Conservation (phyloP, 2,888 invertebrate genomes). For the Tricholauxania praeusta region DNA sequence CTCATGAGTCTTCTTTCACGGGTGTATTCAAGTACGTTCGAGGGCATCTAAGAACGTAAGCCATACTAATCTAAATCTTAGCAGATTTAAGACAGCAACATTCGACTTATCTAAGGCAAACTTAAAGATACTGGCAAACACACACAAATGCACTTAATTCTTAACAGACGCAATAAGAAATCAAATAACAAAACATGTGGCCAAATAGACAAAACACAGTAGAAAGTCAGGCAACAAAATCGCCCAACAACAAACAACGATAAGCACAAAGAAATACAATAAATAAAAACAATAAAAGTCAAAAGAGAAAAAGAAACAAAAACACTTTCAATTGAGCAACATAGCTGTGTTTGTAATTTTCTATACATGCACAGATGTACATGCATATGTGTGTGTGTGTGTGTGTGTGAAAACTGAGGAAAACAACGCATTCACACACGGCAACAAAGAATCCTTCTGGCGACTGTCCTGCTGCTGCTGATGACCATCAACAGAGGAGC, state of each 20-base stretch:
- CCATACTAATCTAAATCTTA: conserved; percentile 29
- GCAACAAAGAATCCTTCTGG: too few species aligned
- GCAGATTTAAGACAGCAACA: conserved; percentile 32
- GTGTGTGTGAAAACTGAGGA: too few species aligned
- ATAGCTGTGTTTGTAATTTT: too few species aligned
- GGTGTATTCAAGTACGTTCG: neutral
- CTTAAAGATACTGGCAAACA: conserved; percentile 52
- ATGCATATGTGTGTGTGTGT: too few species aligned
- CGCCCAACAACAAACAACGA: neutral
- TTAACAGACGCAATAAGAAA: conserved; percentile 37
- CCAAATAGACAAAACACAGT: conserved; percentile 32
- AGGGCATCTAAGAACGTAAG: neutral
- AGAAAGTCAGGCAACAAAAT: neutral
- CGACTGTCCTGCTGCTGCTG: conserved; percentile 3
- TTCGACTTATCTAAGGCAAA: conserved; percentile 46
- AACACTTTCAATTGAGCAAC: neutral
- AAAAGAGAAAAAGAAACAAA: conserved; percentile 9
- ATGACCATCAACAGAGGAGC: conserved; percentile 17
- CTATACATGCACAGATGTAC: too few species aligned
- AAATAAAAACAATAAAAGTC: neutral
- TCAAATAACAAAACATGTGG: conserved; percentile 34
- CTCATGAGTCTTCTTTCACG: neutral
- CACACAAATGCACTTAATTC: conserved; percentile 40
- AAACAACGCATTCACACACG: too few species aligned
- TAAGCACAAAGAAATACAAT: neutral